phyloP scores from a whole-genome alignment of 2,113 vertebrate species.

The Actinemys pallida region DNA sequence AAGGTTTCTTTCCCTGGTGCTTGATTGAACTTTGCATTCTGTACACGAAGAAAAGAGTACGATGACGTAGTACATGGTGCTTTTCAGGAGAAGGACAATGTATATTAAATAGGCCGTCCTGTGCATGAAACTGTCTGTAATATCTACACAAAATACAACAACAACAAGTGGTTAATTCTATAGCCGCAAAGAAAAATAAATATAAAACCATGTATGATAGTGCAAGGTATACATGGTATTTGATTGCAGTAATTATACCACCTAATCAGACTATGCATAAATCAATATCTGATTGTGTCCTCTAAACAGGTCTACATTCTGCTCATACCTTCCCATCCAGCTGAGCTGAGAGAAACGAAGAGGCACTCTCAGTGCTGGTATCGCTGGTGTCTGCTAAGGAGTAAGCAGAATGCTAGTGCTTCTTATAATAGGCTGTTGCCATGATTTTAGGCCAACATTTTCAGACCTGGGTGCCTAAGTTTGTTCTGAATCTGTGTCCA shows the following conservation, averaged over 20 bases:
- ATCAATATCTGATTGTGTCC: background rate
- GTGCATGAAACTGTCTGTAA: conserved; percentile 9
- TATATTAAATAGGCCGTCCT: conserved; percentile 73
- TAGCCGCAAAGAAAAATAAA: background rate
- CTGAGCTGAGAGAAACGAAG: accelerated
- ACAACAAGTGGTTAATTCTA: conserved; percentile 13
- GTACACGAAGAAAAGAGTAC: conserved; percentile 46
- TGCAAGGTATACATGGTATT: background rate
- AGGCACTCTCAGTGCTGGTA: accelerated
- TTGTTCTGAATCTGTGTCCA: background rate
- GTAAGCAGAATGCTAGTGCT: background rate
- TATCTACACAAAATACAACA: background rate
- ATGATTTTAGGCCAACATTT: background rate
- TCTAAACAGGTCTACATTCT: background rate
- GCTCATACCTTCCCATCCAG: background rate
- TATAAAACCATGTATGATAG: background rate
- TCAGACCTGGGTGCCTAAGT: accelerated
- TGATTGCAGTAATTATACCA: background rate
- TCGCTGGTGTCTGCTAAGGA: background rate
- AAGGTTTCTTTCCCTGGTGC: background rate
- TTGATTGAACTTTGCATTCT: background rate
- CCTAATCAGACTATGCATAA: background rate
- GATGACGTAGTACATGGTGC: conserved; percentile 59
- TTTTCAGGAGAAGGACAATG: conserved; percentile 75
- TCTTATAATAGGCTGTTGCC: accelerated